Percentiles rank a stretch among this genome's conserved stretches.
These are phyloP conservation scores for Thunnus thynnus DNA, from an alignment of 2,113 vertebrate species.

Conservation along the genomic window DNA sequence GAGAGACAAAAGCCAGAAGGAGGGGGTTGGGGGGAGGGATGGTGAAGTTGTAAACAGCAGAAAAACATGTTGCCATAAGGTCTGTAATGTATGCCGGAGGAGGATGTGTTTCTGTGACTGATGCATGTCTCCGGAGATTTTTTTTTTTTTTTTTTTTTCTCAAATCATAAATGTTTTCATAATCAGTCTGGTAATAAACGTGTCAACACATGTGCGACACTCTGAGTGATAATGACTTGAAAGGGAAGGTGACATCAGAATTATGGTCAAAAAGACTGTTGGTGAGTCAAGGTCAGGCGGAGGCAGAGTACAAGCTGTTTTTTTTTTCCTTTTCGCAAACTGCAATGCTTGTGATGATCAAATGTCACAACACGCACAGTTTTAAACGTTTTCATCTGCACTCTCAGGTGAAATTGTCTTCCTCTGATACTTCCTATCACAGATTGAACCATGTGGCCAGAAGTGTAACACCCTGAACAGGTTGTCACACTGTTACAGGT, in stretches of 20 bases:
- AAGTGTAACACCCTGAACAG: conserved; percentile 53
- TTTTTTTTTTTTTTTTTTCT: conserved; percentile 46
- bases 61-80: conserved; percentile 69
- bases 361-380: neutral
- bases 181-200: conserved; percentile 58
- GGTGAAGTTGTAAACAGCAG: conserved; percentile 42
- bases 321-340: conserved; percentile 7
- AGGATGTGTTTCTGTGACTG: conserved; percentile 67
- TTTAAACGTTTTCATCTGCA: neutral
- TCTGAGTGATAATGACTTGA: conserved; percentile 52
- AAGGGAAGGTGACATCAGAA: conserved; percentile 40
- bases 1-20: conserved; percentile 29
- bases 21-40: too few relatives aligned
- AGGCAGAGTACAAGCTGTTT: conserved; percentile 20
- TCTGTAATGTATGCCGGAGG: conserved; percentile 52
- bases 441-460: conserved; percentile 35
- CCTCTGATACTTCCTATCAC: conserved; percentile 35
- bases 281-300: conserved; percentile 65
- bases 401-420: conserved; percentile 17
- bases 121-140: conserved; percentile 48
- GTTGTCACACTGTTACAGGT: conserved; percentile 35
- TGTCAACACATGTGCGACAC: conserved; percentile 49
- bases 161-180: conserved; percentile 75
- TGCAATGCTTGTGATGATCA: conserved; percentile 21
- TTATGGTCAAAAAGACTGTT: conserved; percentile 39